Percentiles rank a stretch among this genome's conserved stretches.
phyloP scores from a whole-genome alignment of 2,113 vertebrate species.

The Mellivora capensis region DNA sequence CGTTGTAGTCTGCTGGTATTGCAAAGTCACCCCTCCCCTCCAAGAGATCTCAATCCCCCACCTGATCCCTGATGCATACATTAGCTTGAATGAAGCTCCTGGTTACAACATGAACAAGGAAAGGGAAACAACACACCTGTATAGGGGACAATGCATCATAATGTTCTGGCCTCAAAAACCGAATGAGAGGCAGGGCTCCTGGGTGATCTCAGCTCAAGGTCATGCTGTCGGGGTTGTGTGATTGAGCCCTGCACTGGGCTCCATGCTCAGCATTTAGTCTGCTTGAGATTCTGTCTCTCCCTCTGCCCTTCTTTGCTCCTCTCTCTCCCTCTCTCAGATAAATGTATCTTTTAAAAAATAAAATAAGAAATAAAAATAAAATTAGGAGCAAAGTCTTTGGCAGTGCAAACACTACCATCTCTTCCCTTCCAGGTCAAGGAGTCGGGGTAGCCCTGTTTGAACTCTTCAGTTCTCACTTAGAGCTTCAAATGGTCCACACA shows the following conservation, averaged over 20 bases:
- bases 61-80: neutral
- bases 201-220: neutral
- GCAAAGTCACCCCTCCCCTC: neutral
- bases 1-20: neutral
- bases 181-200: neutral
- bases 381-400: neutral
- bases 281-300: neutral
- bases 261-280: neutral
- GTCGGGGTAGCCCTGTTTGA: neutral
- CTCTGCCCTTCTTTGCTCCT: neutral
- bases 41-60: neutral
- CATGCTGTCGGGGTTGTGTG: neutral
- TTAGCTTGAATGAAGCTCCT: neutral
- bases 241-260: neutral
- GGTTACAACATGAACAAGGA: neutral
- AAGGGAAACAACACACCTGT: neutral
- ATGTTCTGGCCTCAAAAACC: neutral
- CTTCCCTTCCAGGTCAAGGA: neutral
- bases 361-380: neutral
- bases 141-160: neutral
- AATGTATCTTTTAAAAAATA: neutral
- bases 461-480: neutral
- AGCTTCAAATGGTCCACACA: neutral
- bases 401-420: neutral
- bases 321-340: neutral